phyloP scores from a whole-genome alignment of 1,140 invertebrate species.

The Hylyphantes graminicola region DNA sequence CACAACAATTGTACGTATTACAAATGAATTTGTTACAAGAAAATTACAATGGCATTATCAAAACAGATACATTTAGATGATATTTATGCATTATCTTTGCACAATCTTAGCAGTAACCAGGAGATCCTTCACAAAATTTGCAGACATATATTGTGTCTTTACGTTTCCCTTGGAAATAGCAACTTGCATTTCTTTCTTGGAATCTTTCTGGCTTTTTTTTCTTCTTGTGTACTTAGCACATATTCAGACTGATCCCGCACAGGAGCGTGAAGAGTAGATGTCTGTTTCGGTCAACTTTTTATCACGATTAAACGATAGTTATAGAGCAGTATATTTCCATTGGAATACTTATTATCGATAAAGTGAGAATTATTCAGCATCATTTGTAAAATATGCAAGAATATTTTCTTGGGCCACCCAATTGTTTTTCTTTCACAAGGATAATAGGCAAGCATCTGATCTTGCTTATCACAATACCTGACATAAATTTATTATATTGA shows the following conservation, averaged over 20 bases:
- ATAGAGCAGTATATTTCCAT: constrained; percentile 17
- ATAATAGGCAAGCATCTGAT: constrained; percentile 16
- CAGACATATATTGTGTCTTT: constrained; percentile 9
- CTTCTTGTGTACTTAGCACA: constrained; percentile 15
- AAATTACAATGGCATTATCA: constrained; percentile 30
- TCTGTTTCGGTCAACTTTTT: neutral
- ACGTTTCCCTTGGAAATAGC: constrained; percentile 15
- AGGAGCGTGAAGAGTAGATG: neutral
- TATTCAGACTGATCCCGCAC: constrained; percentile 22
- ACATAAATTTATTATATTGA: constrained; percentile 28
- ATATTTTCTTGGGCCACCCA: constrained; percentile 10
- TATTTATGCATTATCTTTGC: constrained; percentile 26
- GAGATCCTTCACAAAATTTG: constrained; percentile 31
- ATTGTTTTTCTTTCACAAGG: constrained; percentile 28
- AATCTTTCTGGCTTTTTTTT: constrained; percentile 29
- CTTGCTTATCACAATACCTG: constrained; percentile 34
- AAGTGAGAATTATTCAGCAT: constrained; percentile 12
- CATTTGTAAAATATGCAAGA: constrained; percentile 5
- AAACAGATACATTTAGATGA: constrained; percentile 7
- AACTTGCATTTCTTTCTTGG: constrained; percentile 21
- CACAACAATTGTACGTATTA: neutral
- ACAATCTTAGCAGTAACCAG: constrained; percentile 18
- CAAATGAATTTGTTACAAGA: constrained; percentile 34
- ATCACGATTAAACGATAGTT: constrained; percentile 8
- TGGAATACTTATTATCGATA: constrained; percentile 11